These are phyloP conservation scores for Acanthosoma haemorrhoidale DNA, from an alignment of 2,888 invertebrate species.

Conservation along the genomic window DNA sequence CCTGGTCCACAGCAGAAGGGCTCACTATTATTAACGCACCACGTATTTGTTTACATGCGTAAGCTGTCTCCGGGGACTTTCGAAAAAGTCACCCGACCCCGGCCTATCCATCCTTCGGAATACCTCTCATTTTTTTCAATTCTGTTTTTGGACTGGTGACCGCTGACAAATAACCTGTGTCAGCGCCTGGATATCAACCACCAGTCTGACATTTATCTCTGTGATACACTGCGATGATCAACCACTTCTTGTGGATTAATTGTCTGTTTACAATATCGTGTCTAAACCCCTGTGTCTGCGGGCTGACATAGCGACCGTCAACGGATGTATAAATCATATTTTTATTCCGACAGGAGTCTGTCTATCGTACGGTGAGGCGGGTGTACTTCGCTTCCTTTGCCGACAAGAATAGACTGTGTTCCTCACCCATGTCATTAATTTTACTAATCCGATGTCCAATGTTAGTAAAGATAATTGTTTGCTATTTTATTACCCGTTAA, in stretches of 20 bases:
- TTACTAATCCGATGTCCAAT: no score
- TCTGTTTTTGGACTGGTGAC: background rate
- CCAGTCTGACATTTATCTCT: background rate
- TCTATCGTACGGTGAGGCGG: background rate
- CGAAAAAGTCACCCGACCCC: background rate
- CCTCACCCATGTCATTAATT: no score
- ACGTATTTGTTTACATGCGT: background rate
- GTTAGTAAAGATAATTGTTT: no score
- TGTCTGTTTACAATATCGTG: background rate
- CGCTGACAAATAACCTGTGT: background rate
- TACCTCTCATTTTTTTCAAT: background rate
- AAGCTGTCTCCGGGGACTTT: background rate
- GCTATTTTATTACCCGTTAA: no score
- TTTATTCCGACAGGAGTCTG: background rate
- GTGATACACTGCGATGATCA: background rate
- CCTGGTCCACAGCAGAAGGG: background rate
- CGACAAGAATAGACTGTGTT: background rate
- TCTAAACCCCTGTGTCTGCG: background rate
- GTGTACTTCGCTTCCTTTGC: background rate
- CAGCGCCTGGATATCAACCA: background rate
- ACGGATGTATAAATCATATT: constrained; percentile 8
- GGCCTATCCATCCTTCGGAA: background rate
- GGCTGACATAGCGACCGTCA: background rate
- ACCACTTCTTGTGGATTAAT: background rate
- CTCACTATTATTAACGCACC: background rate